Conservation (phyloP, 2,797 vertebrate genomes). For the Mus spretus region DNA sequence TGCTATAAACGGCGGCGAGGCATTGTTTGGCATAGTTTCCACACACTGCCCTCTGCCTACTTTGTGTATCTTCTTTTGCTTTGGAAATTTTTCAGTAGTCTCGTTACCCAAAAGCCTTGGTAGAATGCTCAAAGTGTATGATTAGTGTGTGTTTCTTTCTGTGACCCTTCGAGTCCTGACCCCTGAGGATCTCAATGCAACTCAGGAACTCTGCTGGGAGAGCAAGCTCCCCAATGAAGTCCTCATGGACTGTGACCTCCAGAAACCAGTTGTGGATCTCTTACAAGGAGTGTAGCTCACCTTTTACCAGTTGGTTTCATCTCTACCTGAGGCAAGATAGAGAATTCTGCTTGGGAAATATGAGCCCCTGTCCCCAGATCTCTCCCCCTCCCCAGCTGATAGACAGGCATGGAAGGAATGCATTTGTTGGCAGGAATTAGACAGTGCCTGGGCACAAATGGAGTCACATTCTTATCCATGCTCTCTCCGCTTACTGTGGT, state of each 20-base stretch:
- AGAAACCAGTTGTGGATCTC: conserved; percentile 49
- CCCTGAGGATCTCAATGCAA: background rate
- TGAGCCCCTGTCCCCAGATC: conserved; percentile 83
- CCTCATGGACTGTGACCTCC: background rate
- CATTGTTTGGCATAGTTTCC: background rate
- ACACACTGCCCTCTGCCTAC: background rate
- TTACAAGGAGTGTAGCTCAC: conserved; percentile 68
- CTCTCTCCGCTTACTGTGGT: background rate
- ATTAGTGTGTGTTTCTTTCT: background rate
- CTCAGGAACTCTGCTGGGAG: background rate
- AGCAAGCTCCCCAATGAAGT: conserved; percentile 10
- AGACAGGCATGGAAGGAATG: conserved; percentile 90
- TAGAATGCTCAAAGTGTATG: background rate
- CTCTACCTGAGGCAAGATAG: conserved; percentile 80
- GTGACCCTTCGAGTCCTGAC: background rate
- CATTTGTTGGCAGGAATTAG: conserved; percentile 86
- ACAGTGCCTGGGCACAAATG: conserved; percentile 81
- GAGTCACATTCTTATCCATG: conserved; percentile 79
- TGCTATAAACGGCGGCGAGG: background rate
- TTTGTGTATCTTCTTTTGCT: background rate
- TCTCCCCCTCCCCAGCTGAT: conserved; percentile 84
- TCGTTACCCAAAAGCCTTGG: background rate
- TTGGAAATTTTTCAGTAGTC: background rate
- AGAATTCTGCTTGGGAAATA: conserved; percentile 81
- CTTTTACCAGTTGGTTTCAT: conserved; percentile 71